These are phyloP conservation scores for Ceratina japonica DNA, from an alignment of 1,140 invertebrate genomes.

Conservation along the genomic window DNA sequence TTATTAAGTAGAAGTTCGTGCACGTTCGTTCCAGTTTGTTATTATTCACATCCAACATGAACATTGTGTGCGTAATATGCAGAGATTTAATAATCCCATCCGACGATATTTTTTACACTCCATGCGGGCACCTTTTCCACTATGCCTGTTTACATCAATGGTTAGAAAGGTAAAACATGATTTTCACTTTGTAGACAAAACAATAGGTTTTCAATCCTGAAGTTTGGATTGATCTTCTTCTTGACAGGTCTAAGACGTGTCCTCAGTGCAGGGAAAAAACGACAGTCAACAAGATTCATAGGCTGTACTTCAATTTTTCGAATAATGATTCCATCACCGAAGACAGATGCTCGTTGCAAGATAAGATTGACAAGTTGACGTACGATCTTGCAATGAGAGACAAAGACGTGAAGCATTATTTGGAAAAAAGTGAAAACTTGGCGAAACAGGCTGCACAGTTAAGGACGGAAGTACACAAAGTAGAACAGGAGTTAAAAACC, in stretches of 20 bases:
- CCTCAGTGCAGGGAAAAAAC: slow-evolving; percentile 86
- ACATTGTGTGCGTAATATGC: slow-evolving; percentile 85
- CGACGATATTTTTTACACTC: slow-evolving; percentile 81
- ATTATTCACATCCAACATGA: slow-evolving; percentile 75
- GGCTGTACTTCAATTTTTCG: slow-evolving; percentile 83
- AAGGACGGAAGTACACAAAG: slow-evolving; percentile 76
- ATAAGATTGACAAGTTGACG: slow-evolving; percentile 76
- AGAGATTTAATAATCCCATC: slow-evolving; percentile 82
- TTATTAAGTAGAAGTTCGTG: not conserved
- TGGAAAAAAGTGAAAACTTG: slow-evolving; percentile 60
- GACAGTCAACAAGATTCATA: slow-evolving; percentile 80
- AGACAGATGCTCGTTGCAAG: slow-evolving; percentile 70
- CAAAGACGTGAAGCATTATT: slow-evolving; percentile 70
- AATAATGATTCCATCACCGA: slow-evolving; percentile 77
- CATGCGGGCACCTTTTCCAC: slow-evolving; percentile 86
- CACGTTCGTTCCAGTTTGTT: not conserved
- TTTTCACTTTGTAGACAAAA: not conserved
- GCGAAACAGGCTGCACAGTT: slow-evolving; percentile 68
- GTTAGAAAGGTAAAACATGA: slow-evolving; percentile 82
- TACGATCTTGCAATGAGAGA: slow-evolving; percentile 76
- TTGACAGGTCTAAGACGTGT: slow-evolving; percentile 81
- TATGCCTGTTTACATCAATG: slow-evolving; percentile 82
- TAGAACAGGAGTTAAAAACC: slow-evolving; percentile 76
- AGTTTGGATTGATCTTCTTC: not conserved
- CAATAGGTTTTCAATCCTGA: no score